Percentiles rank a stretch among this genome's conserved stretches.
These are phyloP conservation scores for Harpagus bidentatus DNA, from an alignment of 2,113 vertebrate genomes.

Conservation along the genomic window DNA sequence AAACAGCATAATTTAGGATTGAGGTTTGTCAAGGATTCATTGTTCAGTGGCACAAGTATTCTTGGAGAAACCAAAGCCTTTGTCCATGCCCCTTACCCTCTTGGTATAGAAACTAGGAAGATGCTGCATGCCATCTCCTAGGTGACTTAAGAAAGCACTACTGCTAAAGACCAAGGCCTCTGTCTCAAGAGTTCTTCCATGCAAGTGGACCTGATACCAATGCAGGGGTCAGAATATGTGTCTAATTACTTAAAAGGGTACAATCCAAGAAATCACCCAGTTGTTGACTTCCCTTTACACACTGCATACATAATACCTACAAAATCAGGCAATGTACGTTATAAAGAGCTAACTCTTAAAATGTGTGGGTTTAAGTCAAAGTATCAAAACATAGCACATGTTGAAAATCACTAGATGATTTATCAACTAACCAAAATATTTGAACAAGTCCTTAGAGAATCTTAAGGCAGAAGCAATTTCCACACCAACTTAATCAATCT, in stretches of 20 bases:
- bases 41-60: not conserved
- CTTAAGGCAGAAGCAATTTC: conserved; percentile 39
- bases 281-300: not conserved
- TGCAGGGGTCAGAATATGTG: not conserved
- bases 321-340: not conserved
- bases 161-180: not conserved
- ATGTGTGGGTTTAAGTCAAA: not conserved
- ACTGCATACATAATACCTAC: not conserved
- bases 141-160: not conserved
- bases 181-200: not conserved
- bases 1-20: not conserved
- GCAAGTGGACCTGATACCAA: not conserved
- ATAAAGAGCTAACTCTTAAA: not conserved
- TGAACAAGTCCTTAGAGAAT: conserved; percentile 12
- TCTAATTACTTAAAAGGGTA: not conserved
- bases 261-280: not conserved
- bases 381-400: not conserved
- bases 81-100: not conserved
- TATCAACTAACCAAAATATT: conserved; percentile 2
- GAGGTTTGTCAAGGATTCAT: not conserved
- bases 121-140: not conserved
- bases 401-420: conserved; percentile 37
- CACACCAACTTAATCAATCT: conserved; percentile 29
- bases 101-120: not conserved
- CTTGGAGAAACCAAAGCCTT: not conserved